Base-by-base conservation (phyloP, 2,113 vertebrate species). In the Lagopus leucura region DNA sequence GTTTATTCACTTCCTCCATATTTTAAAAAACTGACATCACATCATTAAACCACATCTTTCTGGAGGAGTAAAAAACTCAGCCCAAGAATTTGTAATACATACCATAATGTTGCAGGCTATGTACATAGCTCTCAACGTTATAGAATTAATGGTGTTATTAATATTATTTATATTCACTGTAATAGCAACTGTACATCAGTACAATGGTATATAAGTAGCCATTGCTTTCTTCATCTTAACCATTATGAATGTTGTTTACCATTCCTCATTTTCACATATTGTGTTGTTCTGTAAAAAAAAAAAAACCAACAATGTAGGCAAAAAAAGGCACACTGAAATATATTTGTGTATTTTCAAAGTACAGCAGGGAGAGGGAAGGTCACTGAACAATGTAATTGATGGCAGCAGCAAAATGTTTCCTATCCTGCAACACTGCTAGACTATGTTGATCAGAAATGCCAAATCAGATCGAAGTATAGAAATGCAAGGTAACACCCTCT, bases 311-410 rank as follows among this genome's bases (percentile, higher is more conserved):
- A 95, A 22, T 45, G 47, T 80, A 81, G 82, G 66, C 74, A 95
- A 91, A 90, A 93, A 93, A 89, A 89, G 69, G 84, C 61, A 91
- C 96, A 60, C 85, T 97, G 90, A 97, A 97, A 96, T 94, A 96
- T 94, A 83, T 90, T 91, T 13, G 2, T 94, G 77, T 69, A 38
- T 97, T 95, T 96, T 96, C 96, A 86, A 97, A 94, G 82, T 84
- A 70, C n/a, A 90, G 27, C 65, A 88, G 91, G 66, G 64, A 95
- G 93, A 96, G 21, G 55, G 70, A 96, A 96, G 75, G 74, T 94
- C 96, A 97, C 38, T 77, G 73, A 92, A 92, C 91, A 93, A 92
- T 82, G 89, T 93, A 96, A 96, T 94, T 94, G 63, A 78, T 93
- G 74, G 61, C 91, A 85, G 89, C 10, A 90, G 69, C 63, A 96